Conservation (phyloP, 2,888 invertebrate species). For the Maniola hyperantus region DNA sequence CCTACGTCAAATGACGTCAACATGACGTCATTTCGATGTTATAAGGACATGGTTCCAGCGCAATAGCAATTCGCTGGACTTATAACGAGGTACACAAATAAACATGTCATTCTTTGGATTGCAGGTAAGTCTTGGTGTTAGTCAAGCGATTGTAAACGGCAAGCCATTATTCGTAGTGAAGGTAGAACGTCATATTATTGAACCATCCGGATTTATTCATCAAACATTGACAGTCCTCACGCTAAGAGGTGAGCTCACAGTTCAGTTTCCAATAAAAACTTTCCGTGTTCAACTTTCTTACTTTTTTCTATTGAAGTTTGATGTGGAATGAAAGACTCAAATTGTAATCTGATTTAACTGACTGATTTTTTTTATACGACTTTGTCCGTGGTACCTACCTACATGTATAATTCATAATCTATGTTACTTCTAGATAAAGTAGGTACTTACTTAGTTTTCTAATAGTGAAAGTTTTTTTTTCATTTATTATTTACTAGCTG, state of each 20-base stretch:
- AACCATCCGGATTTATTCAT: constrained; percentile 78
- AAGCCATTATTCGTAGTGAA: constrained; percentile 79
- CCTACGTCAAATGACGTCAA: too few relatives aligned
- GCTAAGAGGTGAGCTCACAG: constrained; percentile 65
- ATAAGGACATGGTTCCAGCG: too few relatives aligned
- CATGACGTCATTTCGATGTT: too few relatives aligned
- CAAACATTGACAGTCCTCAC: constrained; percentile 81
- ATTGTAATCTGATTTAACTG: neutral
- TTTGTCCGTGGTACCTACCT: too few relatives aligned
- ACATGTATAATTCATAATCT: too few relatives aligned
- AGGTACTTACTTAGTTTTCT: too few relatives aligned
- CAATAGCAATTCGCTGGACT: too few relatives aligned
- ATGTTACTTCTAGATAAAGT: too few relatives aligned
- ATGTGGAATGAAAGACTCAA: neutral
- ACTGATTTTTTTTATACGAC: neutral
- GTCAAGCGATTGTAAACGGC: constrained; percentile 77
- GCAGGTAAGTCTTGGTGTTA: constrained; percentile 79
- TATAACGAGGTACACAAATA: too few relatives aligned
- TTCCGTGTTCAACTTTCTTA: constrained; percentile 12
- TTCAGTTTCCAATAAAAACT: constrained; percentile 17
- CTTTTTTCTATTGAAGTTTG: constrained; percentile 2
- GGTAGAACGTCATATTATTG: constrained; percentile 82
- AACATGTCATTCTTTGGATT: neutral
- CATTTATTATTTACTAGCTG: too few relatives aligned
- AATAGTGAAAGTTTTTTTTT: too few relatives aligned